These are phyloP conservation scores for Chirona hameri DNA, from an alignment of 2,888 invertebrate genomes.

Conservation along the genomic window DNA sequence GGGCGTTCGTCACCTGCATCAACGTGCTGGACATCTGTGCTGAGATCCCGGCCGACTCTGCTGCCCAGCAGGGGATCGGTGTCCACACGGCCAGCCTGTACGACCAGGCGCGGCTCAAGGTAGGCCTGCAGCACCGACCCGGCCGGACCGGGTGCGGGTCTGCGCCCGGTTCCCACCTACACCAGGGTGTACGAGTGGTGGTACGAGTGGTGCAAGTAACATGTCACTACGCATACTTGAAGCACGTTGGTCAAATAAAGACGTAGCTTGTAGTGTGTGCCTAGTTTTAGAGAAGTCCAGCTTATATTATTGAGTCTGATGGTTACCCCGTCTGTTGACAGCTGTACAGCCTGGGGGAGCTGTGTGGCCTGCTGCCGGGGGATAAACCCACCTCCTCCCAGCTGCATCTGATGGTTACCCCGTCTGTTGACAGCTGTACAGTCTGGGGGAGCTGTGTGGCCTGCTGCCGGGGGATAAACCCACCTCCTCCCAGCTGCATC, in stretches of 20 bases:
- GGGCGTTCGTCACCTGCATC: constrained; percentile 86
- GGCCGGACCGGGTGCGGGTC: no score
- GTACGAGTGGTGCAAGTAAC: no score
- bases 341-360: no score
- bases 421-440: constrained; percentile 60
- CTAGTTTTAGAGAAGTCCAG: no score
- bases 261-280: no score
- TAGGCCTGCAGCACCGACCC: constrained; percentile 43
- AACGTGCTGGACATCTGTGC: constrained; percentile 77
- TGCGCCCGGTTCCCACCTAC: no score
- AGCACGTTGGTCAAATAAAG: no score
- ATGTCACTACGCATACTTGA: no score
- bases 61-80: constrained; percentile 65
- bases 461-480: constrained; percentile 75
- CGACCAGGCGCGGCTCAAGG: constrained; percentile 84
- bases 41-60: constrained; percentile 50
- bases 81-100: constrained; percentile 79
- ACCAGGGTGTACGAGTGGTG: no score
- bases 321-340: constrained; percentile 71
- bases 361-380: no score
- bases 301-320: constrained; percentile 65
- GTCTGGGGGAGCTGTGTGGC: constrained; percentile 84
- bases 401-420: not conserved
- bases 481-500: constrained; percentile 83
- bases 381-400: constrained; percentile 42